Evolutionary conservation across 2,888 invertebrate species (phyloP).

Genomic region (Ephialtes manifestator): DNA sequence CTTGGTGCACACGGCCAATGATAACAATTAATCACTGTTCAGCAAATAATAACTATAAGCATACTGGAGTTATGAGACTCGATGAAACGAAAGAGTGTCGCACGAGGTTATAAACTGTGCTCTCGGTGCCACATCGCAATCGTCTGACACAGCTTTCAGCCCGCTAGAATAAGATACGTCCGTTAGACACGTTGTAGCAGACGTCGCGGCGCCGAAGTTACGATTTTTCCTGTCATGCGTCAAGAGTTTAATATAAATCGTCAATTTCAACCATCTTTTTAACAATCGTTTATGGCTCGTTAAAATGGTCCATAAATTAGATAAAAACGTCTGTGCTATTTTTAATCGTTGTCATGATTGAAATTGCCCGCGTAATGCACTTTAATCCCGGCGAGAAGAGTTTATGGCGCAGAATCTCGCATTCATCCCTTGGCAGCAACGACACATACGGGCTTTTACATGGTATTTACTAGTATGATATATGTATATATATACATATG

Average conservation of each 20-base stretch:
- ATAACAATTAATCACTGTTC: not conserved
- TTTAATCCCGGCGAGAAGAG: not conserved
- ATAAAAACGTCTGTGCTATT: not conserved
- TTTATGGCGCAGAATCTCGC: conserved; percentile 41
- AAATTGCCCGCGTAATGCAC: not conserved
- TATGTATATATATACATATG: not conserved
- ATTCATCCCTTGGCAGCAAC: conserved; percentile 3
- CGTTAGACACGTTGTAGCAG: conserved; percentile 9
- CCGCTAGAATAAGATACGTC: not conserved
- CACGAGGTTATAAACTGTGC: conserved; percentile 57
- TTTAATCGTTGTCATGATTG: not conserved
- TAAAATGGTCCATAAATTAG: not conserved
- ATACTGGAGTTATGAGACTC: not conserved
- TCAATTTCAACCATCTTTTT: no score
- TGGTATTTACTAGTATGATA: not conserved
- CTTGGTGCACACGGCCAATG: not conserved
- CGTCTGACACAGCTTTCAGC: conserved; percentile 8
- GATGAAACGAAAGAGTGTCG: not conserved
- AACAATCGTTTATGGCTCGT: not conserved
- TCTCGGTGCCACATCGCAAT: conserved; percentile 62
- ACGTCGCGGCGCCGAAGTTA: not conserved
- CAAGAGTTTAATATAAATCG: not conserved
- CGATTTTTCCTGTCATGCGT: not conserved
- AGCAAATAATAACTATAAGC: not conserved
- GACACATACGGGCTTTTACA: conserved; percentile 2